A percentile compares a stretch with the other conserved stretches of the same genome.
These are phyloP conservation scores for Ruditapes philippinarum DNA, from an alignment of 1,140 invertebrate species.

Conservation along the genomic window DNA sequence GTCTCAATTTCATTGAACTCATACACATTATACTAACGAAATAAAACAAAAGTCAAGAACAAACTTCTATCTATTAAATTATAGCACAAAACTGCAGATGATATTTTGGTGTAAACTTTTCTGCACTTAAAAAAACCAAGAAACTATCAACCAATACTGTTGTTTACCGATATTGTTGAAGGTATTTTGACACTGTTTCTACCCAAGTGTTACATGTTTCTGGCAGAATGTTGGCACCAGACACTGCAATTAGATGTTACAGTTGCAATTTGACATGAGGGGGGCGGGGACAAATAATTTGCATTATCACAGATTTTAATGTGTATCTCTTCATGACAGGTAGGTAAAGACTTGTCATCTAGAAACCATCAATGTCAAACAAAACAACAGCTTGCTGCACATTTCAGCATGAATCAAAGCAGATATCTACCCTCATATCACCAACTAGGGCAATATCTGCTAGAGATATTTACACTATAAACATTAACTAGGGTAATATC, in stretches of 20 bases:
- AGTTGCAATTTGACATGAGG: slow-evolving; percentile 12
- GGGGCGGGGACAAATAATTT: background rate
- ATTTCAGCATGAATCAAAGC: no score
- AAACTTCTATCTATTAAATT: no score
- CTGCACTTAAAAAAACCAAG: background rate
- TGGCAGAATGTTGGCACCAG: background rate
- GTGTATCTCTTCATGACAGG: background rate
- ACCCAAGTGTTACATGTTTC: background rate
- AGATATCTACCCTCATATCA: no score
- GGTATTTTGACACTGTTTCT: background rate
- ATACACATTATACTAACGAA: no score
- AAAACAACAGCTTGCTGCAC: no score
- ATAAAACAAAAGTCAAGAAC: no score
- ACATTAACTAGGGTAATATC: no score
- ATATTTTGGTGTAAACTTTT: no score
- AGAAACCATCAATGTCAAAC: background rate
- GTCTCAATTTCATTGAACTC: no score
- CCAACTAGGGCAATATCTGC: no score
- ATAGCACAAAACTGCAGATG: no score
- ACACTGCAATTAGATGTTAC: background rate
- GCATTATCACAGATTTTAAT: slow-evolving; percentile 6
- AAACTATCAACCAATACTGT: slow-evolving; percentile 1
- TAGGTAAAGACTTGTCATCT: background rate
- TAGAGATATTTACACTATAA: no score
- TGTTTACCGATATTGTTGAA: slow-evolving; percentile 11